Evolutionary conservation across 2,113 vertebrate genomes (phyloP).

Genomic region (Panthera tigris): DNA sequence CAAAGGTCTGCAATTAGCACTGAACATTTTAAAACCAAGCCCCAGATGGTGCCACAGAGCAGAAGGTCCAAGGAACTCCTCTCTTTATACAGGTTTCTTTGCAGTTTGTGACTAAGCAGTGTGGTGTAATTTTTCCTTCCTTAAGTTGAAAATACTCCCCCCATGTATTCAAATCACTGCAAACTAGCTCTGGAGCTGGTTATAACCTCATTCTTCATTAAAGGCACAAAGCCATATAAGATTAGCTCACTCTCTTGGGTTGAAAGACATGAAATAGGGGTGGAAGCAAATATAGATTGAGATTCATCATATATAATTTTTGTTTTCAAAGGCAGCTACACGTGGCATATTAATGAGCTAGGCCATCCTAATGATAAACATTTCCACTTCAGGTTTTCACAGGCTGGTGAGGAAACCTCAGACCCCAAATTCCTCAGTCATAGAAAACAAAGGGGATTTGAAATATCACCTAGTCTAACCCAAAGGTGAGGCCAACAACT

Average conservation of each 20-base stretch:
- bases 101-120: not conserved
- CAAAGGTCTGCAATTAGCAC: not conserved
- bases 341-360: not conserved
- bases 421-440: not conserved
- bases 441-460: not conserved
- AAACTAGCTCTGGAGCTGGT: not conserved
- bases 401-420: not conserved
- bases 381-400: not conserved
- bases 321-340: not conserved
- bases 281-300: not conserved
- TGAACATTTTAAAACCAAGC: constrained; percentile 16
- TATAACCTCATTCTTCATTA: not conserved
- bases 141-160: not conserved
- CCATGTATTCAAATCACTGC: constrained; percentile 36
- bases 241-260: not conserved
- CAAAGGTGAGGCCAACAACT: not conserved
- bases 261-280: not conserved
- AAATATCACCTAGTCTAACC: not conserved
- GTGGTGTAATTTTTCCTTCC: not conserved
- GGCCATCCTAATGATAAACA: not conserved
- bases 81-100: not conserved
- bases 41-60: not conserved
- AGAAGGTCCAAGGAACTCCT: not conserved
- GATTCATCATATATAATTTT: not conserved
- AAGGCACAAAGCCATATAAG: not conserved